Evolutionary conservation across 2,113 vertebrate genomes (phyloP).

Genomic region (Tautogolabrus adspersus): DNA sequence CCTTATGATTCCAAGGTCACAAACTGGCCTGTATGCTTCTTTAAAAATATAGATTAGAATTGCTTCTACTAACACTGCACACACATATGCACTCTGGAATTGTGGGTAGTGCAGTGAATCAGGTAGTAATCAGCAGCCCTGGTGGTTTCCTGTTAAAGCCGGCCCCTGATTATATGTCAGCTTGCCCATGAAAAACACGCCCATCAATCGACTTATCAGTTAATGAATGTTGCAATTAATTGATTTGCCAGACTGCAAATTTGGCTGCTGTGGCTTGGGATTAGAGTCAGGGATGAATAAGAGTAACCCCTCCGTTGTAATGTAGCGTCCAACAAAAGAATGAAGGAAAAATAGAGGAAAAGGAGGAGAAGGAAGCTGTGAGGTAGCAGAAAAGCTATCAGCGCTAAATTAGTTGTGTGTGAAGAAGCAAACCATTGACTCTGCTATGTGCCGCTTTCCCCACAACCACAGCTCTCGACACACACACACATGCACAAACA

Average conservation of each 20-base stretch:
- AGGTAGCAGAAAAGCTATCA: conserved; percentile 34
- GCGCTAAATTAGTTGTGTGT: conserved; percentile 42
- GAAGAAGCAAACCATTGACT: conserved; percentile 28
- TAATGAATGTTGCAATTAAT: conserved; percentile 81
- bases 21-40: not conserved
- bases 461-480: not conserved
- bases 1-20: not conserved
- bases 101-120: conserved; percentile 34
- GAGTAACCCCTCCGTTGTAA: not conserved
- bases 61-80: not conserved
- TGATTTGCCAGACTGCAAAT: conserved; percentile 74
- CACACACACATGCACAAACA: conserved; percentile 18
- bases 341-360: not conserved
- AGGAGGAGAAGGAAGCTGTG: not conserved
- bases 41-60: not conserved
- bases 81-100: not conserved
- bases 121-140: conserved; percentile 46
- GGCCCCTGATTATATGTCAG: conserved; percentile 70
- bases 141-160: conserved; percentile 50
- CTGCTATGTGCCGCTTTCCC: conserved; percentile 17
- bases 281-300: conserved; percentile 30
- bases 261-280: conserved; percentile 45
- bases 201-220: conserved; percentile 78
- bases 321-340: conserved; percentile 14
- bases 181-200: conserved; percentile 69